Base-by-base conservation (phyloP, 2,113 vertebrate genomes). In the Gopherus flavomarginatus region DNA sequence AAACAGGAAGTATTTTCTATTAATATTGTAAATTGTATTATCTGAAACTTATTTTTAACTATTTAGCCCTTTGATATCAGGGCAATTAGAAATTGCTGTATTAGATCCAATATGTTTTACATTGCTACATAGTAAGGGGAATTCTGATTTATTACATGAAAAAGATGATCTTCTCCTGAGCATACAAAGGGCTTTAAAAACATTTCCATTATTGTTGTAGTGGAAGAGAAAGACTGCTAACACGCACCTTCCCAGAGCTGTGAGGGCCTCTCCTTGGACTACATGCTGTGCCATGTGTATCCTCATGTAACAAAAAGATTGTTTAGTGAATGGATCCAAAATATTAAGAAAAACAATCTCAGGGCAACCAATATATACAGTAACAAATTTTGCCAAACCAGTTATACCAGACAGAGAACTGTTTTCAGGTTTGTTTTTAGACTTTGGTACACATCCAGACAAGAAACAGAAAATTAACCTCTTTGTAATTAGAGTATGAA, bases 201-300 rank as follows among this genome's bases (percentile, higher is more conserved):
- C 19, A 87, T 90, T 16, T 12, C 50, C n/a, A 79, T 54, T 29
- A 2, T 35, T 81, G 42, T 49, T 65, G 86, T 0, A 0, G 81
- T 57, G 81, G 27, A 89, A 62, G 79, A 62, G 27, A 10, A 89
- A 22, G 94, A 88, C 11, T 84, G 94, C 85, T 94, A 94, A 83
- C 29, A 1, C 0, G 0, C 49, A 16, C 4, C 0, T 96, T 97
- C 79, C 80, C 87, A 53, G 85, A 87, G 96, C 72, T 27, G 11
- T 24, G 86, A 24, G 91, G 50, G 24, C 50, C 35, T 26, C 16
- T 13, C 29, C 53, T 85, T 92, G 27, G 17, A 31, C 59, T 80
- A 82, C 81, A 52, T 42, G 1, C 2, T 0, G 1, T 11, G 19
- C 38, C 26, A 6, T 26, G 5, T 26, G 22, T 44, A 77, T 44